phyloP scores from a whole-genome alignment of 2,888 invertebrate genomes.

The Chaetoderma sp. region DNA sequence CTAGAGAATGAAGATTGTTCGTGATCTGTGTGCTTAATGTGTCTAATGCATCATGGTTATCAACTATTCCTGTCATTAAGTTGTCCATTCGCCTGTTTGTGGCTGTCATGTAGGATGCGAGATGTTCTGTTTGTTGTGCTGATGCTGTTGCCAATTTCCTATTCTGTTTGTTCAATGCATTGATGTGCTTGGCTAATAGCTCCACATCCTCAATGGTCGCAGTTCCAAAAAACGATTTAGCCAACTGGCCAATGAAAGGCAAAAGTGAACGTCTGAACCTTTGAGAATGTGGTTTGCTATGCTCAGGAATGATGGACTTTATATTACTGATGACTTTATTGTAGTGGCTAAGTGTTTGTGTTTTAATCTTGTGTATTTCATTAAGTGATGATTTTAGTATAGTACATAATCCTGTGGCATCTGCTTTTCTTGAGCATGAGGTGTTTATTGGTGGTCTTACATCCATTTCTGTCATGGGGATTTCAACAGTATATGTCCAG shows the following conservation, averaged over 20 bases:
- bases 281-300: not conserved
- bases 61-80: not conserved
- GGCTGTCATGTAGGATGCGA: not conserved
- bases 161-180: not conserved
- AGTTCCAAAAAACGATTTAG: not conserved
- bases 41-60: not conserved
- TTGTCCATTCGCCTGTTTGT: not conserved
- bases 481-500: no score
- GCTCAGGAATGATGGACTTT: no score
- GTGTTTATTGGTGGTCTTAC: no score
- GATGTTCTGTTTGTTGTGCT: not conserved
- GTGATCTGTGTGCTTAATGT: no score
- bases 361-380: no score
- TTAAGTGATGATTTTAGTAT: no score
- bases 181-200: not conserved
- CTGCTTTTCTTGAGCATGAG: no score
- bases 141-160: not conserved
- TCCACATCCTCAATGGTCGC: not conserved
- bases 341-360: no score
- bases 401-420: no score
- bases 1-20: not conserved
- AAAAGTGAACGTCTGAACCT: not conserved
- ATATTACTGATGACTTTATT: no score
- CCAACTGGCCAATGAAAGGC: not conserved
- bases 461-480: no score